Base-by-base conservation (phyloP, 1,140 invertebrate species). In the Antheraea pernyi region DNA sequence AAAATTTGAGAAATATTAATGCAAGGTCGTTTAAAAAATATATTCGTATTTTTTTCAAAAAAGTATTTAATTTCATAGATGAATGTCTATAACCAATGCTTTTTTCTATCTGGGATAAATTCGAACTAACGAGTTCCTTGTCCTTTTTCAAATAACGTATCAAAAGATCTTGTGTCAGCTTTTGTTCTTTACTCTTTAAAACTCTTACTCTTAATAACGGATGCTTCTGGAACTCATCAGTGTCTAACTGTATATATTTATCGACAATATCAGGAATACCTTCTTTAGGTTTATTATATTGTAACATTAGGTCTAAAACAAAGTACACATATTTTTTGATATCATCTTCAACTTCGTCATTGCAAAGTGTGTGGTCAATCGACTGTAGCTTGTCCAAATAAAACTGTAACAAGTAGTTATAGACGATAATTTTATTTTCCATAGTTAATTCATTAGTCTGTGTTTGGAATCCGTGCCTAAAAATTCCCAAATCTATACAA, bases 21-120 rank as follows among this genome's bases (percentile, higher is more conserved):
- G 73, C 77, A 11, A 86, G 65, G 71, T 90, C 86, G 22, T 84
- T 69, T n/a, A 71, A 71, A 69, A 84, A 90, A 64, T 88, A 90
- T 59, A 84, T 73, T 80, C 72, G 81, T 11, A 90, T 60, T 74
- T 84, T 86, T 67, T 68, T 76, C 46, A 87, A 68, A 11, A 85
- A 65, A 11, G 63, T 63, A 61, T 80, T 68, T 61, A 75, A 18
- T 19, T 37, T 22, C n/a, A 59, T 53, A 18, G 22, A 30, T 30
- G 22, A 4, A 30, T 30, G 4, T 30, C 22, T 30, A 30, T 4
- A 30, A 30, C 22, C 4, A 30, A 30, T 30, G 4, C 22, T 30
- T 4, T 30, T 4, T 30, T 30, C 22, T 30, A 30, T 30, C 1
- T 4, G 22, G 22, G 68, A 59, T 19, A 86, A 48, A 59, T 74